These are phyloP conservation scores for Myripristis jacobus DNA, from an alignment of 2,797 vertebrate genomes.

Conservation along the genomic window DNA sequence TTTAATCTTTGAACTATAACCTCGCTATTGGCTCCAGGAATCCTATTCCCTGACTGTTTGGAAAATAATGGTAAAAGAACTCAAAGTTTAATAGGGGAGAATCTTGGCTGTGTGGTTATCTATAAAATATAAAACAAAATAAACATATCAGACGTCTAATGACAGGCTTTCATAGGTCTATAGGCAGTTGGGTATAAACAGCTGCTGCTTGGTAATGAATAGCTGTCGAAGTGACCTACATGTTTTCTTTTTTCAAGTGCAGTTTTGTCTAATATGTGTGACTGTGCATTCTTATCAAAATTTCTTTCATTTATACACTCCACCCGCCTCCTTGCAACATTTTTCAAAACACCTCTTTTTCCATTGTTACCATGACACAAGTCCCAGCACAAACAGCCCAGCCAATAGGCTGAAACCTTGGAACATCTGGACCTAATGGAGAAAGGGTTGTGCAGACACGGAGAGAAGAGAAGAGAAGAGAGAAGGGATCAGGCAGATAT, in stretches of 20 bases:
- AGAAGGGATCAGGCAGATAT: constrained; percentile 27
- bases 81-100: background rate
- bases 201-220: background rate
- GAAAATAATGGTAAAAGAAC: constrained; percentile 16
- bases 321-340: constrained; percentile 20
- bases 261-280: background rate
- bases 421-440: constrained; percentile 74
- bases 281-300: constrained; percentile 40
- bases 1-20: too few species aligned
- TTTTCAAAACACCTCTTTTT: constrained; percentile 67
- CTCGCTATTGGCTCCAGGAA: background rate
- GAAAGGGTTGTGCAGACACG: constrained; percentile 45
- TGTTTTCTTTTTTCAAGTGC: background rate
- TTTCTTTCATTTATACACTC: constrained; percentile 36
- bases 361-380: constrained; percentile 75
- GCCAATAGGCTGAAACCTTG: constrained; percentile 70
- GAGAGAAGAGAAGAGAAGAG: constrained; percentile 30
- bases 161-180: background rate
- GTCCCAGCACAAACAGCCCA: constrained; percentile 60
- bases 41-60: constrained; percentile 10
- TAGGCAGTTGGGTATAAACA: background rate
- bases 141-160: background rate
- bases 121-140: background rate
- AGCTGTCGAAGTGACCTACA: background rate
- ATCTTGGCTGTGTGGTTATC: background rate